Conservation (phyloP, 2,113 vertebrate genomes). For the Callithrix jacchus region DNA sequence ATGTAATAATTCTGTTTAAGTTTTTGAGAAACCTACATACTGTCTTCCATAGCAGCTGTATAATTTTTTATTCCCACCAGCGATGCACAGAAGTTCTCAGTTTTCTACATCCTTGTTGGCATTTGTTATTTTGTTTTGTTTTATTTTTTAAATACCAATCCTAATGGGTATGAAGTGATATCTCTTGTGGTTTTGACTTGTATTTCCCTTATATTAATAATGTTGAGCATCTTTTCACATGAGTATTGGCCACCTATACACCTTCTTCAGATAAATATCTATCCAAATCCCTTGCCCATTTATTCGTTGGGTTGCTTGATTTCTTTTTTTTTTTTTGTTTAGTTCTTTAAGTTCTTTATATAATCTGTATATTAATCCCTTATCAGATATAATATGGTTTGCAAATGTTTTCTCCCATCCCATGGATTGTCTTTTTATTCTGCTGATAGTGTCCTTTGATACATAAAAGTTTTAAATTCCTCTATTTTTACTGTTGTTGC, state of each 20-base stretch:
- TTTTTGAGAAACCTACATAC: not conserved
- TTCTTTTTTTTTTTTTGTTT: not conserved
- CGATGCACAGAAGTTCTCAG: not conserved
- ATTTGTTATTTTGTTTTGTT: not conserved
- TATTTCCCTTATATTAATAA: not conserved
- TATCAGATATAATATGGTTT: not conserved
- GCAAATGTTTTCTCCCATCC: not conserved
- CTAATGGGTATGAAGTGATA: not conserved
- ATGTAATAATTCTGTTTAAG: not conserved
- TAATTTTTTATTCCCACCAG: not conserved
- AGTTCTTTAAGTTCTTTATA: not conserved
- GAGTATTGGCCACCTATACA: not conserved
- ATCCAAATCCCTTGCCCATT: not conserved
- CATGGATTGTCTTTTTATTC: not conserved
- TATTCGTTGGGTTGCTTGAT: not conserved
- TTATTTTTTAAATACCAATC: not conserved
- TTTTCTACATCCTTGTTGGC: not conserved
- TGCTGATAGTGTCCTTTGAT: not conserved
- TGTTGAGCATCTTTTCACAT: not conserved
- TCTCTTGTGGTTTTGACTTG: not conserved
- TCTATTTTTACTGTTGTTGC: not conserved
- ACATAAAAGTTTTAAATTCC: not conserved
- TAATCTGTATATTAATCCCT: not conserved
- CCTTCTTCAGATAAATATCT: not conserved
- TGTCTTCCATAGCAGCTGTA: not conserved